These are phyloP conservation scores for Drosophila athabasca DNA, from an alignment of 1,140 invertebrate species.

Conservation along the genomic window DNA sequence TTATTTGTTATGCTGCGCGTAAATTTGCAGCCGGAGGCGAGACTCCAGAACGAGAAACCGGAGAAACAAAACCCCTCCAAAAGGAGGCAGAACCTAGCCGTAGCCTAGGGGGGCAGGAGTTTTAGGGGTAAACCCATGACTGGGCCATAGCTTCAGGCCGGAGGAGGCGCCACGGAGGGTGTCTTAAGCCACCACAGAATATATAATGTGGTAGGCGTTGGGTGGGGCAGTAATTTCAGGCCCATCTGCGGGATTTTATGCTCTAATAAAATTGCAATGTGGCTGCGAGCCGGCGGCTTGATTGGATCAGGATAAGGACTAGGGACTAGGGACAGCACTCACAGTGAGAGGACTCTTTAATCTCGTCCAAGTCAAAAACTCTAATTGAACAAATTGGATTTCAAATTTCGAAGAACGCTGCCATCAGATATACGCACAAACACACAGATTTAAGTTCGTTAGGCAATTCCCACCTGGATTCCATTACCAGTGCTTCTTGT, in stretches of 20 bases:
- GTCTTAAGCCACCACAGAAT: constrained; percentile 22
- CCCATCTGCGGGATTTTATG: constrained; percentile 65
- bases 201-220: constrained; percentile 37
- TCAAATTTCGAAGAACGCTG: no score
- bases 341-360: neutral
- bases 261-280: constrained; percentile 53
- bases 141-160: constrained; percentile 1
- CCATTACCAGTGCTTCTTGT: constrained; percentile 42
- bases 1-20: constrained; percentile 72
- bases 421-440: no score
- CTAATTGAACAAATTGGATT: no score
- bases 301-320: constrained; percentile 56
- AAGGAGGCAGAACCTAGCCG: constrained; percentile 18
- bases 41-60: constrained; percentile 23
- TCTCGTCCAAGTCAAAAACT: no score
- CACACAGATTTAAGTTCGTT: no score
- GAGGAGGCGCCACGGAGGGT: neutral
- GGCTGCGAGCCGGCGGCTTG: constrained; percentile 56
- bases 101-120: neutral
- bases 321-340: neutral
- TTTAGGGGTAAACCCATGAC: no score
- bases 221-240: constrained; percentile 34
- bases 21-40: constrained; percentile 60
- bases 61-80: neutral
- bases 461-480: no score